Evolutionary conservation across 2,888 invertebrate species (phyloP), one percentile per base, ranked within the genome.

Genomic region (Coelinius sp.): DNA sequence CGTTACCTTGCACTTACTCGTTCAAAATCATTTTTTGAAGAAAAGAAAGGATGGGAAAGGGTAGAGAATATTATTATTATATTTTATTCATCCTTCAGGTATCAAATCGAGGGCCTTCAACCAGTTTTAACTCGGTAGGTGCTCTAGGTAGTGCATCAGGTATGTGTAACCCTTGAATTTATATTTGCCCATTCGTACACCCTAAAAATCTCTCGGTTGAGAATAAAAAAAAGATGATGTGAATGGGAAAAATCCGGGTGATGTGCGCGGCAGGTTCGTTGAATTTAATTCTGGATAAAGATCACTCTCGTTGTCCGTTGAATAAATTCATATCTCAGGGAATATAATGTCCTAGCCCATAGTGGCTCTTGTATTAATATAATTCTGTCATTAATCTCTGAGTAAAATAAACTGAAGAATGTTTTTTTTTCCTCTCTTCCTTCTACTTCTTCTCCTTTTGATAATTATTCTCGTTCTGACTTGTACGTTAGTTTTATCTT

Each of bases 151-250:
- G 53, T 53, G 59, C 59, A 59, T 35, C 59, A 59, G 59, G 59
- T 59, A 59, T 35, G 59, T 59, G 59, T 59, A 68, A 56, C 68
- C 56, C 68, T 59, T 56, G 25, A 44, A 68, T 68, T 68, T 17
- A 56, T n/a, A 52, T 66, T 66, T 20, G 46, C n/a, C 62, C 25
- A 10, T 24, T 38, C 20, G 20, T 22, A 20, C 62, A 35, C 62
- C 22, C 24, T 20, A 25, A 44, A 38, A 38, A 6, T 22, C 10
- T 24, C n/a, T n/a, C n/a, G n/a, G n/a, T n/a, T n/a, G n/a, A 12
- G 14, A 63, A 24, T 38, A 12, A 38, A 62, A 20, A 35, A 17
- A 17, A n/a, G n/a, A n/a, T n/a, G n/a, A 35, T 20, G 7, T 1
- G n/a, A 41, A 38, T 5, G 22, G 17, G 24, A 41, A 8, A 38